Evolutionary conservation across 2,888 invertebrate species (phyloP).

Genomic region (Danaus chrysippus): DNA sequence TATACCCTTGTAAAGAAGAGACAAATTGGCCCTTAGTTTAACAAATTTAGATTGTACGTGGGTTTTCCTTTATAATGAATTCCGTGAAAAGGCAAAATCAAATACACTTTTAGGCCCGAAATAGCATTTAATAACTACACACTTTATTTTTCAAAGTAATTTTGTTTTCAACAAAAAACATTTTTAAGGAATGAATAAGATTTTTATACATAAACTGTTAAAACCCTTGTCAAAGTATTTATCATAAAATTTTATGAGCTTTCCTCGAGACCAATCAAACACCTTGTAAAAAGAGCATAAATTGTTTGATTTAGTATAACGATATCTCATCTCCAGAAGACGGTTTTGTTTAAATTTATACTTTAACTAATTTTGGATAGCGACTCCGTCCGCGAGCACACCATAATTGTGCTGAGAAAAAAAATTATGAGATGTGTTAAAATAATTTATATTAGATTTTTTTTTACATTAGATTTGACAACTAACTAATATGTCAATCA

Average conservation of each 20-base stretch:
- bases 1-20: not conserved
- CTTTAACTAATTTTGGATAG: too few species aligned
- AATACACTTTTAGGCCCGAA: not conserved
- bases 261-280: not conserved
- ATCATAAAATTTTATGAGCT: not conserved
- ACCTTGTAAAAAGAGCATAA: not conserved
- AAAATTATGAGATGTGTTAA: too few species aligned
- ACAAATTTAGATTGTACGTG: conserved; percentile 1
- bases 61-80: not conserved
- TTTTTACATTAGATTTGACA: too few species aligned
- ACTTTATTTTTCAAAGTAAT: not conserved
- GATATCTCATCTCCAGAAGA: too few species aligned
- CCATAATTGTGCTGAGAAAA: too few species aligned
- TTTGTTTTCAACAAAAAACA: too few species aligned
- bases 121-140: not conserved
- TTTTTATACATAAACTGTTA: not conserved
- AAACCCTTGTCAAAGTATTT: not conserved
- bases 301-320: too few species aligned
- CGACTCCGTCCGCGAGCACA: too few species aligned
- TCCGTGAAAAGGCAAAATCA: not conserved
- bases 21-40: conserved; percentile 3
- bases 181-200: too few species aligned
- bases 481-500: too few species aligned
- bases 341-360: too few species aligned
- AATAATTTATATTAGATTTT: too few species aligned